Conservation (phyloP, 2,113 vertebrate genomes). For the Forbesichthys papilliferus region DNA sequence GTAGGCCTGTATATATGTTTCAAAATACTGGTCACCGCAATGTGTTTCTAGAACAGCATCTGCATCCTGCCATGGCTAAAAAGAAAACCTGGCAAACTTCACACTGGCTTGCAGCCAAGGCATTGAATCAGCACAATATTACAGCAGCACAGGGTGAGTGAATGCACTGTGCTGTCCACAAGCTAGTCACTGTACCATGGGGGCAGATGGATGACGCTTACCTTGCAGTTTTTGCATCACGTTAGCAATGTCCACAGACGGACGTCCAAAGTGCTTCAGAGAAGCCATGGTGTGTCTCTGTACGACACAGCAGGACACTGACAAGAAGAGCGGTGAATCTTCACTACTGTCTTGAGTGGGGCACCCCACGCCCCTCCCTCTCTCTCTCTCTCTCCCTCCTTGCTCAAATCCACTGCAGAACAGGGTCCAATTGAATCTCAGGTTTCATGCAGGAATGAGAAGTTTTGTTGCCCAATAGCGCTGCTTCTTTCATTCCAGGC, state of each 20-base stretch:
- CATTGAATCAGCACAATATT: slow-evolving; percentile 70
- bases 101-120: slow-evolving; percentile 44
- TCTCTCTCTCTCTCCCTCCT: slow-evolving; percentile 36
- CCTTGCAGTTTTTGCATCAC: slow-evolving; percentile 97
- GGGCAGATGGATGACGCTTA: slow-evolving; percentile 68
- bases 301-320: slow-evolving; percentile 43
- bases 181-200: slow-evolving; percentile 2
- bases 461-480: slow-evolving; percentile 57
- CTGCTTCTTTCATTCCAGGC: slow-evolving; percentile 46
- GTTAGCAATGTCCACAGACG: slow-evolving; percentile 86
- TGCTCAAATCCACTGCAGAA: slow-evolving; percentile 46
- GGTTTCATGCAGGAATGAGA: slow-evolving; percentile 50
- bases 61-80: slow-evolving; percentile 32
- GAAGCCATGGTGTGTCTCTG: slow-evolving; percentile 80
- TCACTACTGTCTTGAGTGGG: slow-evolving; percentile 42
- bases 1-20: neutral
- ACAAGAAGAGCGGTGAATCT: slow-evolving; percentile 21
- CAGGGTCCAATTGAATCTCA: slow-evolving; percentile 51
- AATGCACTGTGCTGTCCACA: slow-evolving; percentile 6
- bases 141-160: slow-evolving; percentile 45
- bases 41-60: slow-evolving; percentile 11
- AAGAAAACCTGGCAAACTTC: slow-evolving; percentile 49
- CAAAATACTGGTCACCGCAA: neutral
- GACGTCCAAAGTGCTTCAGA: slow-evolving; percentile 67
- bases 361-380: slow-evolving; percentile 52